Base-by-base conservation (phyloP, 2,888 invertebrate species). In the Alcis repandata region DNA sequence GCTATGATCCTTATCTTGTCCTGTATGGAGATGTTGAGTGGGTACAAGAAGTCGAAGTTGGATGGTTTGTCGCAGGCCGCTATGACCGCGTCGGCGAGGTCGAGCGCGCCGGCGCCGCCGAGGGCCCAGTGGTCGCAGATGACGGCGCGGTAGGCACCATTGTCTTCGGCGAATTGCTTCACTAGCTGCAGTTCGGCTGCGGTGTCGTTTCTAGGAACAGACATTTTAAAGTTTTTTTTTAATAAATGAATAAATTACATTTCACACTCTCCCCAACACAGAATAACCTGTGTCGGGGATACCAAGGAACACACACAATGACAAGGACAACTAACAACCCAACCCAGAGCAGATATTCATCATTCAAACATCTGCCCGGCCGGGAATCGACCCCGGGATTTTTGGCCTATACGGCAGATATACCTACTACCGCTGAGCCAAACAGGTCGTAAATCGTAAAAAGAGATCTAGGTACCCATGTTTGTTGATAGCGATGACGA, bases 1-100 rank as follows among this genome's bases (percentile, higher is more conserved):
- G 99, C 98, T 79, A 99, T 98, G 9, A 89, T 95, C 74, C 95
- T 94, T 70, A 99, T 98, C 92, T 99, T 99, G 1, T 97, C 96
- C 73, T 96, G 95, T 59, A 99, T 95, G 10, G 97, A 90, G 49
- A 95, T 74, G 66, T 96, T 86, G 19, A 96, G 86, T 3, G 96
- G 94, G 79, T 98, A 98, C 9, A 98, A 90, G 75, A 95, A 95
- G 73, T 95, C 91, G 86, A 96, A 97, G 59, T 92, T 84, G 49
- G 94, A 94, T 0, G 95, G 92, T 63, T 93, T 82, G 36, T 96
- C 91, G 74, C 97, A 96, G 0, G 98, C 98, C 7, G 92, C 94
- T 57, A 97, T 95, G 9, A 99, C 97, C 0, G 98, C 97, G 72
- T 97, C 96, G 0, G 99, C 99, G 33, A 99, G 94, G 0, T 96